Evolutionary conservation across 2,888 invertebrate genomes (phyloP).

Genomic region (Mamestra brassicae): DNA sequence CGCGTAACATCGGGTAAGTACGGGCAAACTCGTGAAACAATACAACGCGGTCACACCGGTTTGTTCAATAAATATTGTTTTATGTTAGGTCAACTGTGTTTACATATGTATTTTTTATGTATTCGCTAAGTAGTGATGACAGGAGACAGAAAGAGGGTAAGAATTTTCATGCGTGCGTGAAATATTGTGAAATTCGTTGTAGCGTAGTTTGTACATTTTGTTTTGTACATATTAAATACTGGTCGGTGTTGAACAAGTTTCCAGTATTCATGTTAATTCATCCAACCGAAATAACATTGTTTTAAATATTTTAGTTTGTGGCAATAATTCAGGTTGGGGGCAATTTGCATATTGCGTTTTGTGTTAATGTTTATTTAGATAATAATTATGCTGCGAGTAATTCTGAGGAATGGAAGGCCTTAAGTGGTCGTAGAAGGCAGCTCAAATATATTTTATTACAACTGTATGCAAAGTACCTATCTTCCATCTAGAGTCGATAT

Average conservation of each 20-base stretch:
- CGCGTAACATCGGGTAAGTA: constrained; percentile 49
- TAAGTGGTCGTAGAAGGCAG: neutral
- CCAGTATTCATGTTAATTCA: constrained; percentile 34
- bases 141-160: constrained; percentile 47
- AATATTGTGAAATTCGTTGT: constrained; percentile 38
- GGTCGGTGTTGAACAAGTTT: constrained; percentile 2
- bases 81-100: constrained; percentile 33
- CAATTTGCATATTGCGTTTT: constrained; percentile 23
- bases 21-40: constrained; percentile 51
- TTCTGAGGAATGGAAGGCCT: neutral
- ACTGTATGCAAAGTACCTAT: neutral
- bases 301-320: constrained; percentile 41
- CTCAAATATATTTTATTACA: neutral
- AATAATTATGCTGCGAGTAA: neutral
- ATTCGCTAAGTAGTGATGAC: constrained; percentile 37
- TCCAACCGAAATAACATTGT: constrained; percentile 14
- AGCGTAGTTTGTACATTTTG: constrained; percentile 4
- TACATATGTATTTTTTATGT: constrained; percentile 37
- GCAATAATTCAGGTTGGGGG: neutral
- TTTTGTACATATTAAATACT: constrained; percentile 34
- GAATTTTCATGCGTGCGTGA: constrained; percentile 34
- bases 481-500: neutral
- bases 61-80: constrained; percentile 48
- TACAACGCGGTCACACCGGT: constrained; percentile 50
- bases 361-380: constrained; percentile 5